A percentile compares a stretch with the other conserved stretches of the same genome.
phyloP scores from a whole-genome alignment of 2,113 vertebrate genomes.

The Phalacrocorax brasilianus region DNA sequence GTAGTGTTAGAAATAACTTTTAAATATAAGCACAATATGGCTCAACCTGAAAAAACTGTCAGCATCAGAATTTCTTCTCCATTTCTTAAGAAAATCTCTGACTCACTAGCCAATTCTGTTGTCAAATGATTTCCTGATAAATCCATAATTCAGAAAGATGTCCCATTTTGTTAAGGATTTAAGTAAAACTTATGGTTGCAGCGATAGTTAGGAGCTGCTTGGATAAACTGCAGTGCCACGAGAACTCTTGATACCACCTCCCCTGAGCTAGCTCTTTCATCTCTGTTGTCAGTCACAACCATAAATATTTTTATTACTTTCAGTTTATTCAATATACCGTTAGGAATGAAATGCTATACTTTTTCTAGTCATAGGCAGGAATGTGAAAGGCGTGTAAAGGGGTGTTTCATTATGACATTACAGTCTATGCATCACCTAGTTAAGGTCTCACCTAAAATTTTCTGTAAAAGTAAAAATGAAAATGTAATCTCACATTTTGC shows the following conservation, averaged over 20 bases:
- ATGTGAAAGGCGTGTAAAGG: not conserved
- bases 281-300: not conserved
- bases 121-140: not conserved
- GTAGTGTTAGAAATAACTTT: not conserved
- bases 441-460: not conserved
- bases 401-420: not conserved
- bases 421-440: not conserved
- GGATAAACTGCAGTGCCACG: not conserved
- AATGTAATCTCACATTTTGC: constrained; percentile 84
- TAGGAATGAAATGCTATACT: not conserved
- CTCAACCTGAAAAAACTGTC: not conserved
- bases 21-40: not conserved
- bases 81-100: not conserved
- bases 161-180: not conserved
- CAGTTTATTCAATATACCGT: not conserved
- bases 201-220: not conserved
- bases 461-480: not conserved
- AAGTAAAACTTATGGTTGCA: not conserved
- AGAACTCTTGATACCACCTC: not conserved
- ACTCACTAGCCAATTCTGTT: not conserved
- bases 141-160: not conserved
- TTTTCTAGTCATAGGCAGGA: not conserved
- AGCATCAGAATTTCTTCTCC: not conserved
- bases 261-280: not conserved
- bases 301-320: not conserved